Conservation (phyloP, 2,888 invertebrate genomes). For the Rhabditoides inermis region DNA sequence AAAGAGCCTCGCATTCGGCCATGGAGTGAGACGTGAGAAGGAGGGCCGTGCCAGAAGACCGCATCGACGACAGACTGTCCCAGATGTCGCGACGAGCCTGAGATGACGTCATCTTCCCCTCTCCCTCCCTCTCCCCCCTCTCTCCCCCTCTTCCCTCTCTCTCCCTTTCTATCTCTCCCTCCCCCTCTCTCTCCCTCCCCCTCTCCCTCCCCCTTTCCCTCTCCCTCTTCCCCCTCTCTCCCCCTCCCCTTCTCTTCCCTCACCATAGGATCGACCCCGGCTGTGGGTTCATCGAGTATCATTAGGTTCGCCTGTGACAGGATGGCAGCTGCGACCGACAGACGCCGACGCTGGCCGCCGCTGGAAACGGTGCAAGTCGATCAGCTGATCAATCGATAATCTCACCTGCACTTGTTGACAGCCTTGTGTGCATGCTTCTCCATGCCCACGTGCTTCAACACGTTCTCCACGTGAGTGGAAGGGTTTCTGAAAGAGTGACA, state of each 20-base stretch:
- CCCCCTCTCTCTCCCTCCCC: no score
- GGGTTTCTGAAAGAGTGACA: constrained; percentile 2
- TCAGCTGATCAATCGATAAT: no score
- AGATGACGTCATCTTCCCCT: no score
- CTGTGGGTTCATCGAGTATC: constrained; percentile 57
- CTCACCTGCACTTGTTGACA: constrained; percentile 21
- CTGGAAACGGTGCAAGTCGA: no score
- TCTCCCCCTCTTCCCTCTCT: no score
- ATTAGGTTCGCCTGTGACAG: constrained; percentile 66
- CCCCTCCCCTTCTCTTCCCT: no score
- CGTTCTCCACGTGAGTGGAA: constrained; percentile 10
- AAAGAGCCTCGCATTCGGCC: constrained; percentile 45
- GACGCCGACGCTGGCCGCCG: constrained; percentile 73
- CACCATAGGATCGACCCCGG: constrained; percentile 61
- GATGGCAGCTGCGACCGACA: constrained; percentile 71
- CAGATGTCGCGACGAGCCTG: constrained; percentile 63
- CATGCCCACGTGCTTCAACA: constrained; percentile 30
- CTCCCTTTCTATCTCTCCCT: no score
- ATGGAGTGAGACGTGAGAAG: constrained; percentile 57
- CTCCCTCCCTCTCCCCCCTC: no score
- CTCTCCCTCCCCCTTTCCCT: no score
- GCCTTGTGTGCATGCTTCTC: constrained; percentile 25
- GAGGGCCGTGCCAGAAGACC: constrained; percentile 46
- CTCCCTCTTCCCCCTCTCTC: no score
- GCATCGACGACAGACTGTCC: constrained; percentile 22